A percentile compares a stretch with the other conserved stretches of the same genome.
These are phyloP conservation scores for Chamaea fasciata DNA, from an alignment of 2,113 vertebrate genomes.

Conservation along the genomic window DNA sequence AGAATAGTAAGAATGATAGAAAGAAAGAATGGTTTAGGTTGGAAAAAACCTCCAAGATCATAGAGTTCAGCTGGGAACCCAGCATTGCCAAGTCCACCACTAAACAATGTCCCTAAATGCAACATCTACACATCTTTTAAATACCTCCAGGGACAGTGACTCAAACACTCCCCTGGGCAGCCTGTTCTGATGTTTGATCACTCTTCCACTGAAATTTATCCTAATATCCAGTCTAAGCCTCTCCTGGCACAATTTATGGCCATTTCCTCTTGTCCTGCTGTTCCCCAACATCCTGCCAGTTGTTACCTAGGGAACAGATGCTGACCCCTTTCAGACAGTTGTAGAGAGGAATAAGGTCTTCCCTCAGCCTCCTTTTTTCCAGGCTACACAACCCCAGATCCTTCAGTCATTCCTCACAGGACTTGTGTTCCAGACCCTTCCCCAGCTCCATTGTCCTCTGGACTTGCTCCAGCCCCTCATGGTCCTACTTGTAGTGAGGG, in stretches of 20 bases:
- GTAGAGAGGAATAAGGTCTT: neutral
- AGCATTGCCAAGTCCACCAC: neutral
- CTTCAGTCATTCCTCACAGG: accelerated
- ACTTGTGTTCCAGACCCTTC: neutral
- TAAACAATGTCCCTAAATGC: accelerated
- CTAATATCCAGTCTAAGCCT: neutral
- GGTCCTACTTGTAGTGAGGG: neutral
- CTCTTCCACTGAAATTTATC: neutral
- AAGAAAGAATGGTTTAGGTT: neutral
- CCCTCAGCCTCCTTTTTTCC: neutral
- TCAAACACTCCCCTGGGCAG: neutral
- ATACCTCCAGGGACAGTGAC: neutral
- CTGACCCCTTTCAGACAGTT: neutral
- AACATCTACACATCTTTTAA: neutral
- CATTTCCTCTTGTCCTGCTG: neutral
- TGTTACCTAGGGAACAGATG: neutral
- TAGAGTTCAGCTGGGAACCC: neutral
- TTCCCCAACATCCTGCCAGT: too few species aligned
- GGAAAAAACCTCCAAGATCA: neutral
- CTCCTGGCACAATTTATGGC: neutral
- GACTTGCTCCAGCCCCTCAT: accelerated
- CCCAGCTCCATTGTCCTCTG: neutral
- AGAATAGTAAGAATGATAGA: neutral
- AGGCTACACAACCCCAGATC: neutral
- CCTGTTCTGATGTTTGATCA: accelerated